A percentile compares a stretch with the other conserved stretches of the same genome.
Conservation (phyloP, 2,797 vertebrate species). For the Podarcis siculus region DNA sequence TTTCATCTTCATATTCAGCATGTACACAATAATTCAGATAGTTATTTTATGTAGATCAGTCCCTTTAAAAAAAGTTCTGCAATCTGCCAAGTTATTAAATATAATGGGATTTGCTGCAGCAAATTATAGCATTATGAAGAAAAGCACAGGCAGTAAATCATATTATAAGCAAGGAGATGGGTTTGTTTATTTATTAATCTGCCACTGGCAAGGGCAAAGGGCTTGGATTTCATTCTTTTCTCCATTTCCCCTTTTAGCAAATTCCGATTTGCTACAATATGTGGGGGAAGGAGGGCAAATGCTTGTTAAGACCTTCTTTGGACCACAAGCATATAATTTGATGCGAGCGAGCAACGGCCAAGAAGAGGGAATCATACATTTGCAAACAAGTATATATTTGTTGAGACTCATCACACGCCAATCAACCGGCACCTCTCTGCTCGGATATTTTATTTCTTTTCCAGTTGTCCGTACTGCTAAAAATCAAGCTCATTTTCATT, state of each 20-base stretch:
- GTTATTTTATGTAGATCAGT: constrained; percentile 57
- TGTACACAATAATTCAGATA: constrained; percentile 41
- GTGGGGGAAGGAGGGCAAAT: constrained; percentile 25
- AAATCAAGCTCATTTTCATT: constrained; percentile 43
- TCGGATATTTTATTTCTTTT: constrained; percentile 15
- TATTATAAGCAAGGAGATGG: constrained; percentile 36
- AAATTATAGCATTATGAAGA: constrained; percentile 38
- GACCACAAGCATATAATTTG: constrained; percentile 12
- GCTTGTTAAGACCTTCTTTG: neutral
- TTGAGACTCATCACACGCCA: constrained; percentile 38
- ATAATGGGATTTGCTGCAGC: constrained; percentile 65
- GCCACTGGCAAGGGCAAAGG: constrained; percentile 39
- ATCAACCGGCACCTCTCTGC: constrained; percentile 1
- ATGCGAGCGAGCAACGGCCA: neutral
- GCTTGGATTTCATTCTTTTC: constrained; percentile 26
- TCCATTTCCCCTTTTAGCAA: constrained; percentile 35
- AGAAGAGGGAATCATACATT: constrained; percentile 27
- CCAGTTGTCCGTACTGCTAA: constrained; percentile 17
- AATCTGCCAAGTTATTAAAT: constrained; percentile 59
- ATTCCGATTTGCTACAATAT: constrained; percentile 30
- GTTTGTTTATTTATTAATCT: constrained; percentile 49
- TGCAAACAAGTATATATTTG: neutral
- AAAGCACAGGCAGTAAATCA: constrained; percentile 46
- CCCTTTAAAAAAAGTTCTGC: constrained; percentile 48
- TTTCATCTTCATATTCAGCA: constrained; percentile 54